Base-by-base conservation (phyloP, 2,888 invertebrate genomes). In the Petrophora chlorosata region DNA sequence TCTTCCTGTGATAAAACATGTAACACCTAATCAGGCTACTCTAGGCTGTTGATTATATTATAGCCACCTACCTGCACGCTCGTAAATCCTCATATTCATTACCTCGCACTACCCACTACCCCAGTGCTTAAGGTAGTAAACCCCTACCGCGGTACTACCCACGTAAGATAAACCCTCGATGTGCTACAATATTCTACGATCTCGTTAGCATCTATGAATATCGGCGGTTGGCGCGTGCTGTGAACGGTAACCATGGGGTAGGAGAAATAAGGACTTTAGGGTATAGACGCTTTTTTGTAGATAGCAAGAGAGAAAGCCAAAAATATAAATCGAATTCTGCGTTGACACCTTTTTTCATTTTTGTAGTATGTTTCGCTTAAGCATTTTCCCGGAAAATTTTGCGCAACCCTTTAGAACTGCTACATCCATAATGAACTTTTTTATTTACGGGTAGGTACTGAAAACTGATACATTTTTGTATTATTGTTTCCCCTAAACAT, bases 171-270 rank as follows among this genome's bases (percentile, higher is more conserved):
- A 44, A 43, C 16, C 34, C 39, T 29, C 42, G 29, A 51, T 40
- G 45, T 49, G 40, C 54, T 56, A 54, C 52, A 56, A 56, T 61
- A 61, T 61, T 56, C 61, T 54, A 54, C 50, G 49, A 58, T 58
- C 53, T 61, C 50, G 60, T 61, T 60, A 60, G 47, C 49, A 56
- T 58, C 49, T 56, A 61, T 51, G 60, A 53, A 56, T 52, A 43
- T 35, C 34, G 47, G 44, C 9, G 30, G 29, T 42, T n/a, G 26
- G 40, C 42, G 44, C 46, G 33, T 40, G 39, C 44, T 43, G 48
- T 49, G 8, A 14, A 19, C 5, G 5, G 41, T 33, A 41, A 33
- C 41, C 36, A 45, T 5, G 19, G n/a, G 0, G n/a, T 51, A 32
- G 4, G 46, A 41, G 5, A 7, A 23, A 40, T 4, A 1, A 3